Percentiles rank a stretch among this genome's conserved stretches.
These are phyloP conservation scores for Yasuhikotakia modesta DNA, from an alignment of 2,797 vertebrate species.

Conservation along the genomic window DNA sequence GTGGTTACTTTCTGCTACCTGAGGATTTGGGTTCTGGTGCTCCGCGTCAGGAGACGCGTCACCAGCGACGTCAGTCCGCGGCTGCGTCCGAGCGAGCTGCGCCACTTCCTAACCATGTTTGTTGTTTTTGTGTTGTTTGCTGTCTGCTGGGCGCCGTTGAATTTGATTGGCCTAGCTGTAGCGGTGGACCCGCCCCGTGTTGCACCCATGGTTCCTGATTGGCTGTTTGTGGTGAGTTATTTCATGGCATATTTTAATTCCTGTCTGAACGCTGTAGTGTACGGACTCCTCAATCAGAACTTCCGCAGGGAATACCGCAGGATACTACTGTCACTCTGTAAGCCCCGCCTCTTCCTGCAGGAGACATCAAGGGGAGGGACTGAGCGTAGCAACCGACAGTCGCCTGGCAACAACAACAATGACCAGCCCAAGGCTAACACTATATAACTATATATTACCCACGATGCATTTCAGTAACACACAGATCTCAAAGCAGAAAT, in stretches of 20 bases:
- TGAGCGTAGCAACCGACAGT: slow-evolving; percentile 81
- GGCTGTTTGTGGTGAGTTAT: slow-evolving; percentile 86
- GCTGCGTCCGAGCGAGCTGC: slow-evolving; percentile 78
- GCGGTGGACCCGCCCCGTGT: slow-evolving; percentile 78
- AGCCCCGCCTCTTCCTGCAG: slow-evolving; percentile 79
- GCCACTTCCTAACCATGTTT: slow-evolving; percentile 89
- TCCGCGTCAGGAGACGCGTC: slow-evolving; percentile 81
- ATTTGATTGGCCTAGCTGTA: slow-evolving; percentile 84
- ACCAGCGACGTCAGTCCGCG: slow-evolving; percentile 76
- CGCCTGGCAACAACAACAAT: slow-evolving; percentile 84
- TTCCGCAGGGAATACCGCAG: slow-evolving; percentile 85
- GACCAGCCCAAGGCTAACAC: slow-evolving; percentile 79
- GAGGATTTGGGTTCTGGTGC: slow-evolving; percentile 85
- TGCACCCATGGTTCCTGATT: slow-evolving; percentile 81
- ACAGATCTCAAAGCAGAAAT: slow-evolving; percentile 1
- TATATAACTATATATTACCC: slow-evolving; percentile 62
- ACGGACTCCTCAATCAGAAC: slow-evolving; percentile 88
- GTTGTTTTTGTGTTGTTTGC: slow-evolving; percentile 88
- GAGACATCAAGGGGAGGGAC: slow-evolving; percentile 80
- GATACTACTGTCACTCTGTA: slow-evolving; percentile 82
- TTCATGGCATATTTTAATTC: slow-evolving; percentile 92
- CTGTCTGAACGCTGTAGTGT: slow-evolving; percentile 89
- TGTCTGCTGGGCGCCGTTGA: slow-evolving; percentile 87
- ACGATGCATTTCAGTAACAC: not conserved
- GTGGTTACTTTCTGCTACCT: slow-evolving; percentile 88